These are phyloP conservation scores for Coranthus polyacanthus DNA, from an alignment of 2,797 vertebrate genomes.

Conservation along the genomic window DNA sequence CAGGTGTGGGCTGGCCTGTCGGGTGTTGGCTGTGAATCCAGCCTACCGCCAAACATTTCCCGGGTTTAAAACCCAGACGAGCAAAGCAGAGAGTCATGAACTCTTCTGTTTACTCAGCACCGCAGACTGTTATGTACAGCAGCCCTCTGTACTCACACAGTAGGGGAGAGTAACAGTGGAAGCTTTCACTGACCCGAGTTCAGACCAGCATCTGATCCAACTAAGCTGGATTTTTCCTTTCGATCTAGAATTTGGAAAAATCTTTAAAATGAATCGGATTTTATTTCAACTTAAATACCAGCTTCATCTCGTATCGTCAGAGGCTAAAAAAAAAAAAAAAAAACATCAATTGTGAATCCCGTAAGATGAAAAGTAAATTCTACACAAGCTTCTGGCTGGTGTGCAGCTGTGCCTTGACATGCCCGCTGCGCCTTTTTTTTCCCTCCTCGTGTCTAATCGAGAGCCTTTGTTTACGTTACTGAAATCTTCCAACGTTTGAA, in stretches of 20 bases:
- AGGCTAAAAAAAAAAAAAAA: conserved; percentile 10
- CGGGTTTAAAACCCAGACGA: conserved; percentile 33
- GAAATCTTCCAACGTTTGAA: conserved; percentile 34
- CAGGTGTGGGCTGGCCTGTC: conserved; percentile 18
- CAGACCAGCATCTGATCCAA: background rate
- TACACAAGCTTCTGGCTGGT: conserved; percentile 21
- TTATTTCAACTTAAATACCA: background rate
- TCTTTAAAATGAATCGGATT: background rate
- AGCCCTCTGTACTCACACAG: conserved; percentile 12
- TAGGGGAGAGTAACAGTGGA: background rate
- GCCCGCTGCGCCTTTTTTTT: conserved; percentile 28
- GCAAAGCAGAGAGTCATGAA: conserved; percentile 28
- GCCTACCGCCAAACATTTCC: conserved; percentile 17
- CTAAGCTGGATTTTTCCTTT: conserved; percentile 9
- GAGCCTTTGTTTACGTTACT: conserved; percentile 53
- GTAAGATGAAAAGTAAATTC: conserved; percentile 27
- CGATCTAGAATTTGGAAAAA: conserved; percentile 11
- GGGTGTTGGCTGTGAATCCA: conserved; percentile 23
- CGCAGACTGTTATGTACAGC: conserved; percentile 10
- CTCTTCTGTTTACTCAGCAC: conserved; percentile 41
- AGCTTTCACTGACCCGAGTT: conserved; percentile 13
- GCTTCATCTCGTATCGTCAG: background rate
- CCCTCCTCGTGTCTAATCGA: conserved; percentile 49
- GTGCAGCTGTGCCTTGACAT: conserved; percentile 43
- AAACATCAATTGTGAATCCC: conserved; percentile 15